Conservation (phyloP, 2,888 invertebrate genomes). For the Cactoblastis cactorum region DNA sequence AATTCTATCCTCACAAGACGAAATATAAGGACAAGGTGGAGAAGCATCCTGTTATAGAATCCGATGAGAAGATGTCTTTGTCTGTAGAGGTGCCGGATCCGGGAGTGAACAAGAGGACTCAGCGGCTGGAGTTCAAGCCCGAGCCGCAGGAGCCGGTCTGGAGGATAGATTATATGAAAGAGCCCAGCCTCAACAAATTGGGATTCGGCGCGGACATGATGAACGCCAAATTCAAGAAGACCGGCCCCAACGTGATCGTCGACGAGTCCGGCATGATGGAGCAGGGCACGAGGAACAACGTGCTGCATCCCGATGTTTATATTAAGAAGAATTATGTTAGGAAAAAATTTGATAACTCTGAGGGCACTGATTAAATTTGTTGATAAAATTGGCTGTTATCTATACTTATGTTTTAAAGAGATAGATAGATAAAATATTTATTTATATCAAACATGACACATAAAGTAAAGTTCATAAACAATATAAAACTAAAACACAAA, state of each 20-base stretch:
- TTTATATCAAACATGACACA: too few relatives aligned
- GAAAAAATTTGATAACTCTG: conserved; percentile 39
- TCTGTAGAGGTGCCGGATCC: conserved; percentile 53
- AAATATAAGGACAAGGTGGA: conserved; percentile 53
- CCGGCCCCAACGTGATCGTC: conserved; percentile 40
- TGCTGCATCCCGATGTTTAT: conserved; percentile 60
- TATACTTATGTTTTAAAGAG: too few relatives aligned
- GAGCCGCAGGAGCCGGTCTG: conserved; percentile 50
- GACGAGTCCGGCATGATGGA: conserved; percentile 40
- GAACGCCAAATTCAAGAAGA: conserved; percentile 48
- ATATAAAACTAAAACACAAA: too few relatives aligned
- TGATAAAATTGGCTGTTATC: conserved; percentile 1
- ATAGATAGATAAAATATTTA: too few relatives aligned
- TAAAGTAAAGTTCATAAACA: too few relatives aligned
- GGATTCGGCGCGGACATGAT: conserved; percentile 37
- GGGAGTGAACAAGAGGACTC: conserved; percentile 28
- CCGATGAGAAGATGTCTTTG: conserved; percentile 56
- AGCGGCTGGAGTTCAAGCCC: conserved; percentile 38
- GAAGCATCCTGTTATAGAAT: conserved; percentile 38
- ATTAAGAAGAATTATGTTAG: conserved; percentile 56
- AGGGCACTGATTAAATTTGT: conserved; percentile 28
- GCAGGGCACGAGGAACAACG: conserved; percentile 43
- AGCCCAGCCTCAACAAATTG: conserved; percentile 49
- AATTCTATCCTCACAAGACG: conserved; percentile 68
- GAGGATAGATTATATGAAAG: conserved; percentile 67